A percentile compares a stretch with the other conserved stretches of the same genome.
These are phyloP conservation scores for Mantis religiosa DNA, from an alignment of 2,888 invertebrate species.

Conservation along the genomic window DNA sequence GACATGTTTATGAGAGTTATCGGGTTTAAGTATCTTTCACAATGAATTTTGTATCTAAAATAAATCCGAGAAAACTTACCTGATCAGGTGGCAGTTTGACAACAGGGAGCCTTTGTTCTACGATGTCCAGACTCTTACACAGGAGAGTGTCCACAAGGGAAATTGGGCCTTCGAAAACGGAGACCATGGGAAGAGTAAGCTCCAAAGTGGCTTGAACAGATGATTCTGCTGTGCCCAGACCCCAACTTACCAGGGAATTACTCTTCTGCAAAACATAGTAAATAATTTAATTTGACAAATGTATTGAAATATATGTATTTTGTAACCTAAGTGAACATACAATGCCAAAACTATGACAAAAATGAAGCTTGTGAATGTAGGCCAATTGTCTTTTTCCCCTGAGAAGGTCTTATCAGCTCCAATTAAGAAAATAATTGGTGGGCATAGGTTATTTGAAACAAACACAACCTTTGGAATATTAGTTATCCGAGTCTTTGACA, in stretches of 20 bases:
- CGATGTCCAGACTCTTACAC: constrained; percentile 76
- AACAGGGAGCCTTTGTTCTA: constrained; percentile 79
- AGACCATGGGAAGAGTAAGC: constrained; percentile 68
- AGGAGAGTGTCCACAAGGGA: constrained; percentile 69
- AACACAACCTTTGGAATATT: not conserved
- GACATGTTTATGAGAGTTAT: too few species aligned
- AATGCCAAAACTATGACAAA: too few species aligned
- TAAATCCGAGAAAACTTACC: constrained; percentile 51
- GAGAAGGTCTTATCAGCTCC: not conserved
- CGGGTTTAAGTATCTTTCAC: too few species aligned
- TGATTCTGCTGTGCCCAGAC: constrained; percentile 68
- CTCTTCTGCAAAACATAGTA: constrained; percentile 50
- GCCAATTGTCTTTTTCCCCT: not conserved
- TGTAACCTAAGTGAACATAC: too few species aligned
- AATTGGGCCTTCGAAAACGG: constrained; percentile 68
- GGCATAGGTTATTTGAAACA: not conserved
- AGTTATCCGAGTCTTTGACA: not conserved
- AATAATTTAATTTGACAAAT: too few species aligned
- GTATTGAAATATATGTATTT: too few species aligned
- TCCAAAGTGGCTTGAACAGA: constrained; percentile 69
- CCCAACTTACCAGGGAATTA: constrained; percentile 71
- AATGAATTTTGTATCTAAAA: too few species aligned
- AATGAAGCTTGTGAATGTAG: too few species aligned
- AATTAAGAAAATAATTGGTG: not conserved
- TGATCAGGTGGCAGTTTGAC: constrained; percentile 80